These are phyloP conservation scores for Cataglyphis albicans DNA, from an alignment of 2,888 invertebrate species.

Conservation along the genomic window DNA sequence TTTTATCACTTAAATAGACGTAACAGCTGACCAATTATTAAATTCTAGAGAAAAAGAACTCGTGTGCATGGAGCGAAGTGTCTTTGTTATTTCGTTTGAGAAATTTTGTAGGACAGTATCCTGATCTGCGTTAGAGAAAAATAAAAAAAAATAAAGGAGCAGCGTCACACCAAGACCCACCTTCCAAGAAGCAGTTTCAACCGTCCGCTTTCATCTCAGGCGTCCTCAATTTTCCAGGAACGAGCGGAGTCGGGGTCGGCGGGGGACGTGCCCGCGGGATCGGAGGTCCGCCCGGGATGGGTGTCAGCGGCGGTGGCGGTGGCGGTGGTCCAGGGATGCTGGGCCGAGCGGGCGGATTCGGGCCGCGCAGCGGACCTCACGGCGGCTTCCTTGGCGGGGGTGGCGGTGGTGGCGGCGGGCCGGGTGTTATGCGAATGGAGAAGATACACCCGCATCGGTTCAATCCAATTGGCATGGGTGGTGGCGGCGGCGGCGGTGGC, in stretches of 20 bases:
- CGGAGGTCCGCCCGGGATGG: conserved; percentile 68
- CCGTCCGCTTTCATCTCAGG: conserved; percentile 21
- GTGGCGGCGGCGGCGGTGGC: conserved; percentile 58
- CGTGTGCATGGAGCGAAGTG: neutral
- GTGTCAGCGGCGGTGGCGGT: conserved; percentile 75
- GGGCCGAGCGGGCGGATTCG: conserved; percentile 81
- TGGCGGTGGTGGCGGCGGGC: conserved; percentile 80
- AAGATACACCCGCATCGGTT: conserved; percentile 85
- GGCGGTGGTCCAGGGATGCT: conserved; percentile 80
- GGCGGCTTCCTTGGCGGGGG: conserved; percentile 81
- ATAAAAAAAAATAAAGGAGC: neutral
- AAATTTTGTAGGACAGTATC: neutral
- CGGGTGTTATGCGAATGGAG: conserved; percentile 85
- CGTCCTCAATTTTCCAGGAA: conserved; percentile 22
- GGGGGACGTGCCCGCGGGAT: conserved; percentile 66
- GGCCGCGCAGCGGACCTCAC: conserved; percentile 80
- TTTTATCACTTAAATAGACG: too few species aligned
- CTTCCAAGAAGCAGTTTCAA: neutral
- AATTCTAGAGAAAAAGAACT: too few species aligned
- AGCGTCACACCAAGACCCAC: neutral
- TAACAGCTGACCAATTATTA: too few species aligned
- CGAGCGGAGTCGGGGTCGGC: conserved; percentile 61
- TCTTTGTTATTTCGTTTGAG: neutral
- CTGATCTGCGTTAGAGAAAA: neutral
- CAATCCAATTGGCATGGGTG: conserved; percentile 85